Percentiles rank a stretch among this genome's conserved stretches.
Conservation (phyloP, 2,888 invertebrate genomes). For the Corbicula japonica region DNA sequence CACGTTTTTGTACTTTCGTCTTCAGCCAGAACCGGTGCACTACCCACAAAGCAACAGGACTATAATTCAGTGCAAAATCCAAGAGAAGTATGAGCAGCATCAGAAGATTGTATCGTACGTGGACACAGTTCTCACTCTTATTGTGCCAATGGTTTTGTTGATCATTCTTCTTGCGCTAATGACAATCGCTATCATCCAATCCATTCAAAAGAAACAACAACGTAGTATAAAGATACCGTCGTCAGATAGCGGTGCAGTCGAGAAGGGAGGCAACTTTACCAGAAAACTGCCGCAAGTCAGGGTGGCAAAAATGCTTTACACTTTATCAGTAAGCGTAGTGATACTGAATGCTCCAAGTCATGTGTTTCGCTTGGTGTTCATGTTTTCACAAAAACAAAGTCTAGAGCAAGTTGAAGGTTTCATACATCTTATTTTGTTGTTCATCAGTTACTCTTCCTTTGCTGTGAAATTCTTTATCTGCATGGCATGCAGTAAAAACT, state of each 20-base stretch:
- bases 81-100: constrained; percentile 24
- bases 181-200: constrained; percentile 61
- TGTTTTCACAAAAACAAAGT: constrained; percentile 40
- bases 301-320: constrained; percentile 72
- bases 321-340: constrained; percentile 66
- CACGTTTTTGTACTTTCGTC: not conserved
- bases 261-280: constrained; percentile 16
- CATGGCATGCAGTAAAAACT: constrained; percentile 68
- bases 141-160: constrained; percentile 65
- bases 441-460: constrained; percentile 69
- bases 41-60: constrained; percentile 34
- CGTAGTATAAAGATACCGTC: constrained; percentile 50
- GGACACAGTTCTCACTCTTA: constrained; percentile 65
- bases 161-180: constrained; percentile 65
- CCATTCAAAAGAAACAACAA: constrained; percentile 65
- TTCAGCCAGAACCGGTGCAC: constrained; percentile 36
- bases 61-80: constrained; percentile 43
- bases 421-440: constrained; percentile 64
- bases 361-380: constrained; percentile 59
- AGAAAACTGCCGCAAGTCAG: constrained; percentile 69
- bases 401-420: constrained; percentile 46
- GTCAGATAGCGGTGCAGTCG: constrained; percentile 41
- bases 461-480: constrained; percentile 71
- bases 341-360: constrained; percentile 72
- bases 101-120: constrained; percentile 61